Evolutionary conservation across 2,888 invertebrate genomes (phyloP).

Genomic region (Drosophila gaucha): DNA sequence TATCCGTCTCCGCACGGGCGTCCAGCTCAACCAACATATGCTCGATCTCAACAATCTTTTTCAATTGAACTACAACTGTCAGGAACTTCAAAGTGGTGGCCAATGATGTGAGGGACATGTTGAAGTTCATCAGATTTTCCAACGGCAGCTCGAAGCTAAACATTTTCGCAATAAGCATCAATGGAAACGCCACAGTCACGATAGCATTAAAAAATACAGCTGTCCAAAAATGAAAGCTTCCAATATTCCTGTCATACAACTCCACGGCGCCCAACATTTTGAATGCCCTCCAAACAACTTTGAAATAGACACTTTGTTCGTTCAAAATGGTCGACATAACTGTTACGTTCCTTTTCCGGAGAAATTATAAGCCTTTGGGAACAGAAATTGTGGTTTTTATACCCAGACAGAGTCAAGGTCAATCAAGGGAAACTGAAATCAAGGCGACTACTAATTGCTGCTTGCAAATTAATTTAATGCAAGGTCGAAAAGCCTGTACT

Average conservation of each 20-base stretch:
- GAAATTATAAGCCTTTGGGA: constrained; percentile 5
- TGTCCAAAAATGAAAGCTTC: constrained; percentile 13
- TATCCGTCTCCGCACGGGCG: constrained; percentile 3
- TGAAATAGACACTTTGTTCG: constrained; percentile 33
- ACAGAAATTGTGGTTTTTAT: constrained; percentile 35
- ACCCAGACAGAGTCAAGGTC: background rate
- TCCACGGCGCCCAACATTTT: constrained; percentile 38
- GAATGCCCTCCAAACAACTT: constrained; percentile 35
- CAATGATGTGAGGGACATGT: constrained; percentile 39
- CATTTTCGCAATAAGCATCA: constrained; percentile 7
- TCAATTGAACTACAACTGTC: constrained; percentile 28
- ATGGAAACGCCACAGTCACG: constrained; percentile 6
- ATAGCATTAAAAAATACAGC: constrained; percentile 15
- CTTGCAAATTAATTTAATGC: too few relatives aligned
- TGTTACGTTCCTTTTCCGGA: background rate
- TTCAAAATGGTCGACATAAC: constrained; percentile 8
- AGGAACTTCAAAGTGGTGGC: constrained; percentile 37
- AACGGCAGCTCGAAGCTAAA: constrained; percentile 31
- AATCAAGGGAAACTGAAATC: background rate
- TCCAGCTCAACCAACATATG: constrained; percentile 31
- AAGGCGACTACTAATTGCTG: too few relatives aligned
- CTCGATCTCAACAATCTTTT: constrained; percentile 33
- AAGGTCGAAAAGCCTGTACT: too few relatives aligned
- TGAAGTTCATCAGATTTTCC: constrained; percentile 58
- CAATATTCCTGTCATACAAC: constrained; percentile 15